phyloP scores from a whole-genome alignment of 2,888 invertebrate species.

The Actias luna region DNA sequence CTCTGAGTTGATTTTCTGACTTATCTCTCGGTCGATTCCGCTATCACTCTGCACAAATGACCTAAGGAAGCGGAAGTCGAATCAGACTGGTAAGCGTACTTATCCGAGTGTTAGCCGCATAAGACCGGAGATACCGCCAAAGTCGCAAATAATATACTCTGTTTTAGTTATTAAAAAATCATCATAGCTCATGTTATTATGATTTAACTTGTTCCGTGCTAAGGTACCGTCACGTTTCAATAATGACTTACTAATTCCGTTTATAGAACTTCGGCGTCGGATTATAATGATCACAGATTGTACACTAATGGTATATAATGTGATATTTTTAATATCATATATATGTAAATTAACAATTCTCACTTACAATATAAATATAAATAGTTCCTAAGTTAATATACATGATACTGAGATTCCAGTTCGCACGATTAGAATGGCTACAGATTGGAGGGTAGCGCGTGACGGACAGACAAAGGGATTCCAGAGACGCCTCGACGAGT shows the following conservation, averaged over 20 bases:
- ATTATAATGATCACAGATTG: background rate
- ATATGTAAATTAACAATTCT: background rate
- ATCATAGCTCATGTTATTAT: background rate
- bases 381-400: conserved; percentile 33
- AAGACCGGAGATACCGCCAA: too few species aligned
- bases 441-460: conserved; percentile 50
- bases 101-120: too few species aligned
- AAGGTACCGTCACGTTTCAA: background rate
- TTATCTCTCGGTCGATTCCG: too few species aligned
- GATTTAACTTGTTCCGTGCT: background rate
- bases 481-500: conserved; percentile 49
- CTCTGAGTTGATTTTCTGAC: too few species aligned
- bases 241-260: background rate
- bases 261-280: background rate
- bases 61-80: too few species aligned
- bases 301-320: background rate
- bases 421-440: conserved; percentile 48
- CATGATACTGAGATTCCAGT: conserved; percentile 38
- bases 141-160: too few species aligned
- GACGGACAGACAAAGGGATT: conserved; percentile 62
- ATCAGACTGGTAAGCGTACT: too few species aligned
- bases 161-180: background rate
- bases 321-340: background rate
- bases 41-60: too few species aligned
- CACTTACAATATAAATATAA: background rate